Evolutionary conservation across 2,888 invertebrate genomes (phyloP), one percentile per base, ranked within the genome.

Genomic region (Lithodes maja): DNA sequence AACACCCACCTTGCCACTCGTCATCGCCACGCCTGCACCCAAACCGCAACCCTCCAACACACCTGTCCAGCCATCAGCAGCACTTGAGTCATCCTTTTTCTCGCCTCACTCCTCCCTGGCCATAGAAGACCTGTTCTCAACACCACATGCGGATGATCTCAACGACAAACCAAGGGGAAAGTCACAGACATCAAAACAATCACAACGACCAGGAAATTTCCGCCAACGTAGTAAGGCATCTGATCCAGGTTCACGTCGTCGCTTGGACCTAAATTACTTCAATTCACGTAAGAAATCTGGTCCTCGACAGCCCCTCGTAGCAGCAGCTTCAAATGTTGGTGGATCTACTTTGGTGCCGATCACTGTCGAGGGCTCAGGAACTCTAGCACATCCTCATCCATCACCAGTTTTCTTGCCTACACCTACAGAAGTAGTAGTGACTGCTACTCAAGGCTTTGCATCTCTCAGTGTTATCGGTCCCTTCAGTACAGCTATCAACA

Each of bases 311-410:
- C 50, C 50, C 7, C 71, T 17, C 3, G 71, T n/a, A n/a, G 17
- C 15, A 17, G 3, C 17, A n/a, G n/a, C 2, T 71, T 69, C 53
- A 0, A n/a, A 52, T 5, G 2, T n/a, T 15, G 88, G 88, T 33
- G 91, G 91, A 3, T 91, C 91, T 68, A 91, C 91, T 2, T 82
- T 91, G 50, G 83, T 87, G 7, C 91, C 91, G 12, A 91, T 90
- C 49, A 87, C 90, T 33, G 82, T 91, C n/a, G 90, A 87, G 49
- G 90, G 90, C n/a, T 85, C 86, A 17, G 87, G 90, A 1, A 89
- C 82, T 2, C 50, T 89, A 15, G 68, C 77, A 49, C 50, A 49
- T 5, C 71, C 78, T 9, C 52, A n/a, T 33, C 68, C 68, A 7
- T 52, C 78, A 15, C 33, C 75, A 2, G 54, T 78, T 7, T 54